phyloP scores from a whole-genome alignment of 2,113 vertebrate species.

The Paramormyrops kingsleyae region DNA sequence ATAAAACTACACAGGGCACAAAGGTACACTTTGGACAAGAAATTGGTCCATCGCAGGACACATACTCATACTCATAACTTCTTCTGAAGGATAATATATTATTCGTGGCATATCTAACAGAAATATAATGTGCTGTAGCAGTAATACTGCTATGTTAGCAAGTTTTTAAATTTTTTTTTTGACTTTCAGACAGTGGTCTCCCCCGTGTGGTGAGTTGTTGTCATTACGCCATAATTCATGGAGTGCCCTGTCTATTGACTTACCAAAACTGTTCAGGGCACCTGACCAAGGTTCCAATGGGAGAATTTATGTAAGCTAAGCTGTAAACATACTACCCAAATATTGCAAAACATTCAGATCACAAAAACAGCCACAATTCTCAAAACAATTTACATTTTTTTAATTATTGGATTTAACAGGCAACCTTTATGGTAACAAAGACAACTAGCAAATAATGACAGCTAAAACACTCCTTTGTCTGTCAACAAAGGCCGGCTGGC shows the following conservation, averaged over 20 bases:
- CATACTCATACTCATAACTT: background rate
- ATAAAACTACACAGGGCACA: background rate
- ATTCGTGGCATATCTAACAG: background rate
- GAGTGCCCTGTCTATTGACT: background rate
- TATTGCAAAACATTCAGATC: background rate
- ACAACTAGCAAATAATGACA: conserved; percentile 4
- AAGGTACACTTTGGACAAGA: background rate
- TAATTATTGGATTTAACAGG: conserved; percentile 17
- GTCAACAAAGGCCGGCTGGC: conserved; percentile 3
- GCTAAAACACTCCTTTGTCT: conserved; percentile 5
- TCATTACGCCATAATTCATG: background rate
- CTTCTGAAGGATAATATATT: background rate
- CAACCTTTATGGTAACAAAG: background rate
- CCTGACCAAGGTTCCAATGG: background rate
- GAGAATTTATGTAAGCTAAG: background rate
- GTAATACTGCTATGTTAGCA: background rate
- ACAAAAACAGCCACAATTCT: background rate
- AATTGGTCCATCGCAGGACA: background rate
- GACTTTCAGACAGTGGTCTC: background rate
- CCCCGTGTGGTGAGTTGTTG: background rate
- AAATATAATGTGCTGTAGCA: background rate
- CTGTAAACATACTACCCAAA: background rate
- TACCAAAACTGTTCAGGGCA: background rate
- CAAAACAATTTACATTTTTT: background rate
- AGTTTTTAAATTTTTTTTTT: background rate